A percentile compares a stretch with the other conserved stretches of the same genome.
Conservation (phyloP, 2,113 vertebrate genomes). For the Amphiprion percula region DNA sequence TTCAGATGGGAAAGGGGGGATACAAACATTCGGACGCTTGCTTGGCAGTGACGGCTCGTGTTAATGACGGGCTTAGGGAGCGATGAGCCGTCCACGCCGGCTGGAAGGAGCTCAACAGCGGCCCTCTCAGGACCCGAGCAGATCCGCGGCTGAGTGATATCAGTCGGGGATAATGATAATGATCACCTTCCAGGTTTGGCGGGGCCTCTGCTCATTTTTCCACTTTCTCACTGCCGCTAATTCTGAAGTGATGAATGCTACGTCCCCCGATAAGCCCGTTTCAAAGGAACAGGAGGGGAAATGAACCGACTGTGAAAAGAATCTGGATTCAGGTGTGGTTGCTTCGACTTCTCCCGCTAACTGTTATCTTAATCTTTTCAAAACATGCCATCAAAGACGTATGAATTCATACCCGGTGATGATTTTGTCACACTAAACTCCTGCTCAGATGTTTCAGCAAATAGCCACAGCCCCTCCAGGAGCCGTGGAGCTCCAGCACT, state of each 20-base stretch:
- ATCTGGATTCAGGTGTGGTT: constrained; percentile 32
- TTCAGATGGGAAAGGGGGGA: constrained; percentile 61
- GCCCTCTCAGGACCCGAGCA: constrained; percentile 54
- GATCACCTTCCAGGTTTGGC: constrained; percentile 81
- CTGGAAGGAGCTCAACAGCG: constrained; percentile 76
- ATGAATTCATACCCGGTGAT: constrained; percentile 21
- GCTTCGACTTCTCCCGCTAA: constrained; percentile 21
- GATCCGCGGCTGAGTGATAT: constrained; percentile 81
- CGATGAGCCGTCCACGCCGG: constrained; percentile 44
- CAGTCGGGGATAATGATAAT: constrained; percentile 79
- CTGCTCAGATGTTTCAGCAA: constrained; percentile 10
- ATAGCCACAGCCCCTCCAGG: neutral
- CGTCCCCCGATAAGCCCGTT: constrained; percentile 82
- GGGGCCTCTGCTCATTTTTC: constrained; percentile 40
- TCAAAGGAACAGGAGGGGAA: constrained; percentile 70
- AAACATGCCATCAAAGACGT: constrained; percentile 32
- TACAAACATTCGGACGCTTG: constrained; percentile 71
- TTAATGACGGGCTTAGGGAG: constrained; percentile 39
- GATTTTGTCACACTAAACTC: constrained; percentile 41
- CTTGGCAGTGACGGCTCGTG: constrained; percentile 33
- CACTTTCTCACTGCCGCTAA: constrained; percentile 68
- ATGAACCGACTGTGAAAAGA: constrained; percentile 41
- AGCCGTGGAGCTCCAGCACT: constrained; percentile 22
- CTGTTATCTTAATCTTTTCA: constrained; percentile 51
- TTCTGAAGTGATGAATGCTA: constrained; percentile 87